A percentile compares a stretch with the other conserved stretches of the same genome.
These are phyloP conservation scores for Ceratitis capitata DNA, from an alignment of 1,140 invertebrate species.

Conservation along the genomic window DNA sequence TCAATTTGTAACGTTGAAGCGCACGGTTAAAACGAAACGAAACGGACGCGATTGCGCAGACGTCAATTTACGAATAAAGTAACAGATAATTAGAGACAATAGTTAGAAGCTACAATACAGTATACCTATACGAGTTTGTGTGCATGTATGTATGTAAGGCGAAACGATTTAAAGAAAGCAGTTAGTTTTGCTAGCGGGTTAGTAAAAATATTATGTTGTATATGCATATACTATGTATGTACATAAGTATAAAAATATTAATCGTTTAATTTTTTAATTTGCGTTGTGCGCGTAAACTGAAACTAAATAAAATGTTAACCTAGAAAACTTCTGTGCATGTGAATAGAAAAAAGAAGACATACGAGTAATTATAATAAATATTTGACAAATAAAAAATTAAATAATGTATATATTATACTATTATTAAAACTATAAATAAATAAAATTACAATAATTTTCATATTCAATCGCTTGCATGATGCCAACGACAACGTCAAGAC, in stretches of 20 bases:
- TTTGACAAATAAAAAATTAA: background rate
- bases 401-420: too few species aligned
- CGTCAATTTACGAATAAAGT: background rate
- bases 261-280: too few species aligned
- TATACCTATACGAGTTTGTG: background rate
- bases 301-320: background rate
- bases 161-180: background rate
- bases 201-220: background rate
- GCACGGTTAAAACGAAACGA: background rate
- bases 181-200: background rate
- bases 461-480: background rate
- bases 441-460: too few species aligned
- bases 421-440: background rate
- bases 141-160: background rate
- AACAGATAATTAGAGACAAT: background rate
- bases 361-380: too few species aligned
- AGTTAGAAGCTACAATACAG: background rate
- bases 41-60: background rate
- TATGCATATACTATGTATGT: background rate
- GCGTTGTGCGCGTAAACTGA: background rate
- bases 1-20: conserved; percentile 32
- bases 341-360: background rate
- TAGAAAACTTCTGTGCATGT: background rate
- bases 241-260: too few species aligned
- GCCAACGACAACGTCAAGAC: background rate